Conservation (phyloP, 2,888 invertebrate species). For the Abrostola tripartita region DNA sequence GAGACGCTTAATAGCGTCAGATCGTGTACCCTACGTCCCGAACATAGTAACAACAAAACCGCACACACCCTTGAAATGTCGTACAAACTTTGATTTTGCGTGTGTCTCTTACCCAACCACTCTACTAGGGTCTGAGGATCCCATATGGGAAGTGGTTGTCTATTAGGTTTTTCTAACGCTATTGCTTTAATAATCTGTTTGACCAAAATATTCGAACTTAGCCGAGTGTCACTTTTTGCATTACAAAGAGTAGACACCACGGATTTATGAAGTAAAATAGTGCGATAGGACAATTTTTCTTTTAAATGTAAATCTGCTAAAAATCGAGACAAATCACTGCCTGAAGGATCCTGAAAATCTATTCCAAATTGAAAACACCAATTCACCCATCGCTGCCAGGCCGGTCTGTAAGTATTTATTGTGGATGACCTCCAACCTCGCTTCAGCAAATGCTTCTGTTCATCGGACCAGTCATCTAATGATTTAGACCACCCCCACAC, state of each 20-base stretch:
- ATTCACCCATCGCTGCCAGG: conserved; percentile 10
- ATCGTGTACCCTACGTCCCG: conserved; percentile 13
- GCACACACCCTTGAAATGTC: conserved; percentile 23
- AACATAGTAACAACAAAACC: conserved; percentile 24
- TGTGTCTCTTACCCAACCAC: conserved; percentile 16
- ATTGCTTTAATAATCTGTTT: conserved; percentile 27
- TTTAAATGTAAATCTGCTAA: conserved; percentile 2
- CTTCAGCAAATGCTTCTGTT: conserved; percentile 17
- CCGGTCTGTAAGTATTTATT: background rate
- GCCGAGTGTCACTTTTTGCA: background rate
- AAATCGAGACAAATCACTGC: conserved; percentile 25
- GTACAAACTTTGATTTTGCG: conserved; percentile 9
- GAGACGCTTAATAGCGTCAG: conserved; percentile 20
- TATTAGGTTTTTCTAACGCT: conserved; percentile 3
- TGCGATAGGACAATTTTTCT: background rate
- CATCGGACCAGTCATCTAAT: conserved; percentile 18
- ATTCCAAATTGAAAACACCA: conserved; percentile 13
- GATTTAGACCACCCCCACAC: conserved; percentile 34
- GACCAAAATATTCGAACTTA: conserved; percentile 1
- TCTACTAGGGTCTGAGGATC: conserved; percentile 8
- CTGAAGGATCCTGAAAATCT: conserved; percentile 6
- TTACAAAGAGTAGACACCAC: conserved; percentile 4
- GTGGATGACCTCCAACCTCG: background rate
- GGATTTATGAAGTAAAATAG: conserved; percentile 3
- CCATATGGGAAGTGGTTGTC: conserved; percentile 4